A percentile compares a stretch with the other conserved stretches of the same genome.
Conservation (phyloP, 53 echinoderm and acorn worm genomes). For the Echinarachnius parma region DNA sequence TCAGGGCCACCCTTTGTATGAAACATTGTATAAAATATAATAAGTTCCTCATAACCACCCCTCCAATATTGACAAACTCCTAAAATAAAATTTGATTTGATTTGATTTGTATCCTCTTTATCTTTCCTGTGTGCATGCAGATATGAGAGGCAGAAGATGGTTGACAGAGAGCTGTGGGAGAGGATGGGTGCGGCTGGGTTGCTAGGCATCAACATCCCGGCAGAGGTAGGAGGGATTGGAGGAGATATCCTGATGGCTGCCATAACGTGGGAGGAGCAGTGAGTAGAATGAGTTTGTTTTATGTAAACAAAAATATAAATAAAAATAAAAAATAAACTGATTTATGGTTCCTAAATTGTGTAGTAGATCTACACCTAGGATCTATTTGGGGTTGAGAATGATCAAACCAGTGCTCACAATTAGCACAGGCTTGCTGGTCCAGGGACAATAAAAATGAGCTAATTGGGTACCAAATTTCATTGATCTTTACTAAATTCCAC, state of each 20-base stretch:
- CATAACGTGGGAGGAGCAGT: constrained; percentile 71
- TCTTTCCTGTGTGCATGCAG: constrained; percentile 41
- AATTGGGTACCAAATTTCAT: no score
- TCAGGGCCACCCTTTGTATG: no score
- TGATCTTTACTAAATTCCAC: no score
- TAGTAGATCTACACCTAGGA: no score
- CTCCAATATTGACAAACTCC: background rate
- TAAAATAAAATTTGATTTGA: background rate
- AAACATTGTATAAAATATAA: background rate
- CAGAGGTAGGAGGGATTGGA: constrained; percentile 57
- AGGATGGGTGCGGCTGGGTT: constrained; percentile 57
- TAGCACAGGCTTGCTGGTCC: no score
- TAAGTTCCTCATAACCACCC: background rate
- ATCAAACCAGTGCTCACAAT: no score
- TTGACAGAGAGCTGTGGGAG: constrained; percentile 64
- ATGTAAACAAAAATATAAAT: no score
- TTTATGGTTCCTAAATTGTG: no score
- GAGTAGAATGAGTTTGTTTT: no score
- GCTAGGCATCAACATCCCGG: constrained; percentile 59
- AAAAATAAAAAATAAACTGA: no score
- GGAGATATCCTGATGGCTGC: constrained; percentile 50
- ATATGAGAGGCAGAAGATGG: constrained; percentile 55
- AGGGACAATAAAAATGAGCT: no score
- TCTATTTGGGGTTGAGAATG: no score
- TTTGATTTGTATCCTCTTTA: background rate